phyloP scores from a whole-genome alignment of 1,140 invertebrate genomes.

The Tyrophagus putrescentiae region DNA sequence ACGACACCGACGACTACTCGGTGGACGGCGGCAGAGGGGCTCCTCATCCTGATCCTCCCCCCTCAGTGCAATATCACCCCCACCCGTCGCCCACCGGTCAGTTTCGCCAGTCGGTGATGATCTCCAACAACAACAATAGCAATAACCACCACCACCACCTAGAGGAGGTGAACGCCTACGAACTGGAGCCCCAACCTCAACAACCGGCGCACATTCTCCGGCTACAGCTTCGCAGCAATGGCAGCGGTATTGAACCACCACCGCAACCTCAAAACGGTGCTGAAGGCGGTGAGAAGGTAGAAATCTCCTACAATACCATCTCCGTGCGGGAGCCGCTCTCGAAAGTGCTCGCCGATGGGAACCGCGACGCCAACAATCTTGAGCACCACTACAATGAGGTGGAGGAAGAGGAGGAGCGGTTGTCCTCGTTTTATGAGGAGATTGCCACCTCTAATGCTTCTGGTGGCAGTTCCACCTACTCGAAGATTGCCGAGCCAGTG shows the following conservation, averaged over 20 bases:
- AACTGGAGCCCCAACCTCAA: background rate
- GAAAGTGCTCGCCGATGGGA: constrained; percentile 20
- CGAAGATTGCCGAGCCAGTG: constrained; percentile 11
- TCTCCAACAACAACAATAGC: background rate
- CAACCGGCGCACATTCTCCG: background rate
- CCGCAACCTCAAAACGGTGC: background rate
- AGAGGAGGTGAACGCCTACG: background rate
- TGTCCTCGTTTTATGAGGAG: constrained; percentile 25
- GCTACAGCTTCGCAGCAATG: background rate
- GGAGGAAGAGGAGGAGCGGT: constrained; percentile 19
- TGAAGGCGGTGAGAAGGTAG: background rate
- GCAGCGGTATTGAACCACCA: background rate
- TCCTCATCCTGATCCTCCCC: background rate
- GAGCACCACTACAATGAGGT: constrained; percentile 25
- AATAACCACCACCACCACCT: background rate
- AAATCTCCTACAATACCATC: constrained; percentile 25
- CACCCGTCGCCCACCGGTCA: background rate
- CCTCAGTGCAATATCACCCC: background rate
- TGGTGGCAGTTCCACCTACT: constrained; percentile 19
- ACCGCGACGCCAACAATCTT: background rate
- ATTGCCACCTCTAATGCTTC: constrained; percentile 21
- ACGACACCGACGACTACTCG: constrained; percentile 20
- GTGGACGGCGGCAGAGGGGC: background rate
- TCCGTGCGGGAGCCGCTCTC: constrained; percentile 24
- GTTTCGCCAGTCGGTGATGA: background rate